A percentile compares a stretch with the other conserved stretches of the same genome.
These are phyloP conservation scores for Solen grandis DNA, from an alignment of 1,140 invertebrate genomes.

Conservation along the genomic window DNA sequence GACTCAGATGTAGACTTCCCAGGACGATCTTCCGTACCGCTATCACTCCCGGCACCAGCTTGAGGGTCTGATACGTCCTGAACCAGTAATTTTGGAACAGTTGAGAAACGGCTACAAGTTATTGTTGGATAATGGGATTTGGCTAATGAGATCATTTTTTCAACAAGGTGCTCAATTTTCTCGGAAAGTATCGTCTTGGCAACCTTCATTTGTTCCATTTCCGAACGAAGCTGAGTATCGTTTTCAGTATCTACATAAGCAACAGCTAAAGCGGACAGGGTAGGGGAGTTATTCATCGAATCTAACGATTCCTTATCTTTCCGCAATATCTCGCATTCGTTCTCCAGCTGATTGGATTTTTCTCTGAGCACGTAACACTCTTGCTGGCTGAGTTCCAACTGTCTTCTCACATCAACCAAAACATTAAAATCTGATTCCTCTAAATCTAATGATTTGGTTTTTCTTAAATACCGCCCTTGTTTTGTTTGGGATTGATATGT, in stretches of 20 bases:
- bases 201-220: slow-evolving; percentile 18
- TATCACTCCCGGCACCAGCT: background rate
- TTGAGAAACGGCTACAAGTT: slow-evolving; percentile 17
- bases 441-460: slow-evolving; percentile 75
- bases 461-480: slow-evolving; percentile 71
- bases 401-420: slow-evolving; percentile 86
- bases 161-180: slow-evolving; percentile 37
- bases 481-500: slow-evolving; percentile 82
- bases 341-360: slow-evolving; percentile 69
- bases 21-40: background rate
- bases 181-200: background rate
- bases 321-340: slow-evolving; percentile 83
- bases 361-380: slow-evolving; percentile 79
- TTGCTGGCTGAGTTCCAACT: slow-evolving; percentile 88
- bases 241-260: slow-evolving; percentile 31
- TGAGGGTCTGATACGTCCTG: slow-evolving; percentile 26
- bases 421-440: slow-evolving; percentile 55
- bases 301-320: slow-evolving; percentile 73
- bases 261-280: slow-evolving; percentile 5
- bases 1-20: slow-evolving; percentile 5
- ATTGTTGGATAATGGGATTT: slow-evolving; percentile 16
- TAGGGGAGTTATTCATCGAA: background rate
- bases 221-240: background rate
- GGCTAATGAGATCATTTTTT: slow-evolving; percentile 26
- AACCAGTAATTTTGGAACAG: slow-evolving; percentile 30